Base-by-base conservation (phyloP, 2,797 vertebrate species). In the Adrianichthys oophorus region DNA sequence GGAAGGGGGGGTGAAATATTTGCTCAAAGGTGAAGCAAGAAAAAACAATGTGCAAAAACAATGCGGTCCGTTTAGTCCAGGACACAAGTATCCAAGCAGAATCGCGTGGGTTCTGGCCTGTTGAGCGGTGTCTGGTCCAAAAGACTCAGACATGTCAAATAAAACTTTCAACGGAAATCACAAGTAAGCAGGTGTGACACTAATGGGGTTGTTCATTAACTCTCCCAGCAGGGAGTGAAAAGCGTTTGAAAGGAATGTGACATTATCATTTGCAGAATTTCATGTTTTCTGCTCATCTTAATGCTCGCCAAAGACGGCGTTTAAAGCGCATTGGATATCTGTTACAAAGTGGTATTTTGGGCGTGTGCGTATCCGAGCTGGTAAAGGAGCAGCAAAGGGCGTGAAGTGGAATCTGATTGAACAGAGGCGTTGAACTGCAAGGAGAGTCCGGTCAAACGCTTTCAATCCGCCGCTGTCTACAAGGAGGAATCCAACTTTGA, bases 151-250 rank as follows among this genome's bases (percentile, higher is more conserved):
- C 92, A 79, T 91, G 92, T 93, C 85, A 92, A 95, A 95, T 92
- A 10, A 93, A 94, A 93, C 90, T 93, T 94, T 89, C 84, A 76
- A 75, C 88, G 92, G 91, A 92, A 94, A 92, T 94, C 90, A 89
- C 84, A 84, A 85, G 82, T 93, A 94, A 94, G 92, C 90, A 94
- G 92, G 93, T 94, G 93, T 94, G 93, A 95, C 93, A 93, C 91
- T 94, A 95, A 94, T 93, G 92, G 90, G 83, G 82, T 80, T 86
- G 90, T 94, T 94, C 91, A 94, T 94, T 95, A 93, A 90, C 80
- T 85, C 86, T 91, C 93, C 90, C 80, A 81, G 90, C 90, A 69
- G 63, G 68, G 70, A 51, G 85, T 92, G 32, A 37, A 92, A 94
- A 92, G 88, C 92, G 90, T 93, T 92, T 92, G 91, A 92, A 93